A percentile compares a stretch with the other conserved stretches of the same genome.
These are phyloP conservation scores for Cassiopea andromeda DNA, from an alignment of 30 jellyfish, hydroid and myxozoan genomes.

Conservation along the genomic window DNA sequence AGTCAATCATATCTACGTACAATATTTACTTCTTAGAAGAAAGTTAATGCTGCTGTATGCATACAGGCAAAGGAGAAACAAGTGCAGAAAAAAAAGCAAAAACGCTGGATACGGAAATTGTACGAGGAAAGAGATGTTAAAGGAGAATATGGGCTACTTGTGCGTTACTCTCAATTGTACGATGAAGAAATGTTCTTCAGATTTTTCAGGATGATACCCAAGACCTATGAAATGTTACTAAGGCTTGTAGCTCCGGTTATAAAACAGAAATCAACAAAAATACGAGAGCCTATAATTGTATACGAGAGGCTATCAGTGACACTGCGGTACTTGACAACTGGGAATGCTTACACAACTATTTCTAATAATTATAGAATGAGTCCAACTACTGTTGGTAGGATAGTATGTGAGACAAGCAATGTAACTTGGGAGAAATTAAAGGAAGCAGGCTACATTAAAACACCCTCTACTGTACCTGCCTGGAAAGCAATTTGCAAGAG, in stretches of 20 bases:
- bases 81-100: neutral
- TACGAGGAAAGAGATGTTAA: constrained; percentile 28
- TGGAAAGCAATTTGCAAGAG: constrained; percentile 41
- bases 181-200: constrained; percentile 52
- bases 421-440: constrained; percentile 39
- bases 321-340: constrained; percentile 62
- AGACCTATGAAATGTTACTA: constrained; percentile 38
- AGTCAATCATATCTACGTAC: neutral
- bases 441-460: constrained; percentile 29
- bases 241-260: constrained; percentile 11
- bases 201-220: constrained; percentile 52
- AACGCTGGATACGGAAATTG: neutral
- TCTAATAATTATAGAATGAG: constrained; percentile 64
- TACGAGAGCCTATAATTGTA: constrained; percentile 50
- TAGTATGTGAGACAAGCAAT: constrained; percentile 29
- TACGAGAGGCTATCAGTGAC: constrained; percentile 58
- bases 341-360: constrained; percentile 80
- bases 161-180: constrained; percentile 21
- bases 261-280: constrained; percentile 11
- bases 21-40: neutral
- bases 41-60: neutral
- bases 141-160: constrained; percentile 45
- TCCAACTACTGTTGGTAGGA: constrained; percentile 46
- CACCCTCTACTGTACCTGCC: constrained; percentile 28
- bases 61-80: neutral